Evolutionary conservation across 23 tunicate genomes (phyloP).

Genomic region (Ciona savignyi): DNA sequence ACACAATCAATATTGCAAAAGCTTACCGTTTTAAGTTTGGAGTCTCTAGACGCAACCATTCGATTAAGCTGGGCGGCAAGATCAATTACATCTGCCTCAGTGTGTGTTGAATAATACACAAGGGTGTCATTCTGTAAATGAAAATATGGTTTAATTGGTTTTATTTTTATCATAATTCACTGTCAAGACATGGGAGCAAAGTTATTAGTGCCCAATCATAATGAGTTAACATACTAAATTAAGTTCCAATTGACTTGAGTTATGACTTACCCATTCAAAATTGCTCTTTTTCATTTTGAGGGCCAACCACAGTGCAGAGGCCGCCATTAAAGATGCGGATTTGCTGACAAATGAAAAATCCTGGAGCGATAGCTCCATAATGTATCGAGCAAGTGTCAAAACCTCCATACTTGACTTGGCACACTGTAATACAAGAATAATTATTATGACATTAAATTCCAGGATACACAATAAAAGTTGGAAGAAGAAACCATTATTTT

Average conservation of each 20-base stretch:
- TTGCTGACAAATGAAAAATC: constrained; percentile 33
- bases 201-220: too few species aligned
- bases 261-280: constrained; percentile 46
- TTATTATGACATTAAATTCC: neutral
- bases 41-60: constrained; percentile 47
- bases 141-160: neutral
- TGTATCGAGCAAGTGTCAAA: constrained; percentile 78
- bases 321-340: constrained; percentile 70
- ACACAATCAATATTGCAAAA: neutral
- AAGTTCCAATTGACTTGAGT: too few species aligned
- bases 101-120: constrained; percentile 48
- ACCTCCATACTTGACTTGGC: constrained; percentile 49
- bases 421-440: constrained; percentile 5
- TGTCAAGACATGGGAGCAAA: too few species aligned
- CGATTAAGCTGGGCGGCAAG: constrained; percentile 57
- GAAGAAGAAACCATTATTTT: too few species aligned
- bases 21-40: constrained; percentile 65
- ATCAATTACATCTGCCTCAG: constrained; percentile 50
- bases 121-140: constrained; percentile 57
- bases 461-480: neutral
- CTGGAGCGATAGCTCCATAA: constrained; percentile 75
- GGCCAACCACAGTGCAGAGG: constrained; percentile 80
- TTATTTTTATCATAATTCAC: too few species aligned
- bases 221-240: too few species aligned
- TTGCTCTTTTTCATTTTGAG: constrained; percentile 50